These are phyloP conservation scores for Xestoiulus laeticollis DNA, from an alignment of 2,888 invertebrate species.

Conservation along the genomic window DNA sequence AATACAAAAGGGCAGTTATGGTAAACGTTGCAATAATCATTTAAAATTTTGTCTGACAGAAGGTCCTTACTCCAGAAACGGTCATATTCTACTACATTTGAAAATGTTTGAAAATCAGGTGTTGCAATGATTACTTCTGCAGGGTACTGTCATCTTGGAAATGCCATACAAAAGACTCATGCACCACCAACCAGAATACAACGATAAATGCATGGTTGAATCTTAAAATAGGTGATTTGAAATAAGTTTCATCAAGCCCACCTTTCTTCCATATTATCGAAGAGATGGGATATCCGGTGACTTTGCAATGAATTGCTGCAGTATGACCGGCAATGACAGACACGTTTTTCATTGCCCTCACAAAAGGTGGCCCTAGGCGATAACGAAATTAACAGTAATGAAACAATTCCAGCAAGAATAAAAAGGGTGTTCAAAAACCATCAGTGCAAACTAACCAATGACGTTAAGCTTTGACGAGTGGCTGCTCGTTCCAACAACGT, in stretches of 20 bases:
- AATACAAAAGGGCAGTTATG: no score
- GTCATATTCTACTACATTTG: no score
- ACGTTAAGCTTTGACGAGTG: constrained; percentile 49
- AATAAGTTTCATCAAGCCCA: constrained; percentile 55
- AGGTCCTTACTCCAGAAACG: no score
- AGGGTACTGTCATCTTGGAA: no score
- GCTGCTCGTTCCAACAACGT: constrained; percentile 41
- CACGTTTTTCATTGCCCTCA: constrained; percentile 58
- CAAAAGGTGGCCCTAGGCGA: constrained; percentile 58
- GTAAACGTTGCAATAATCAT: no score
- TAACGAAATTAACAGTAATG: constrained; percentile 25
- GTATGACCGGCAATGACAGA: constrained; percentile 59
- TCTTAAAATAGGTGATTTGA: no score
- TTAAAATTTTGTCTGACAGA: no score
- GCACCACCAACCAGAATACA: no score
- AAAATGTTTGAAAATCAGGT: no score
- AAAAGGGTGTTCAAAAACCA: not conserved
- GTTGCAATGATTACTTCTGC: no score
- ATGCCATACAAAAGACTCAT: no score
- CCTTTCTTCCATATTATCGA: constrained; percentile 64
- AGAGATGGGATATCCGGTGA: constrained; percentile 64
- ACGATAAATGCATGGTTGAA: no score
- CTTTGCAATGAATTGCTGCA: constrained; percentile 62
- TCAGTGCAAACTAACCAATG: constrained; percentile 42
- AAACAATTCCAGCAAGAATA: not conserved